These are phyloP conservation scores for Mesorhabditis belari DNA, from an alignment of 2,888 invertebrate species.

Conservation along the genomic window DNA sequence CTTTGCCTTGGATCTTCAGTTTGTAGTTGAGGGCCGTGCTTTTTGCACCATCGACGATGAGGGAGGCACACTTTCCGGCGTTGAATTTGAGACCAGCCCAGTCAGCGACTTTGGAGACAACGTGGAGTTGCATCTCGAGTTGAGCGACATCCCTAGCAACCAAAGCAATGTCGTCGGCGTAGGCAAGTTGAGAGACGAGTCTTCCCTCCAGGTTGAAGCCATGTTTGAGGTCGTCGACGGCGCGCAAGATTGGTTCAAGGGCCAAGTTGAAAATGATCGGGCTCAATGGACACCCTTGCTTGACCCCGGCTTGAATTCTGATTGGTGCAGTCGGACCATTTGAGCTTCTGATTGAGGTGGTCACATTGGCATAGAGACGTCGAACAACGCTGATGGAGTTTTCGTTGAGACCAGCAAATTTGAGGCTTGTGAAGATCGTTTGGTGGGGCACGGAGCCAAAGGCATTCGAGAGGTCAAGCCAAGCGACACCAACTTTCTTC, in stretches of 20 bases:
- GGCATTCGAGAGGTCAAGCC: conserved; percentile 54
- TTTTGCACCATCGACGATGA: conserved; percentile 4
- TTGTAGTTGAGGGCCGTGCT: conserved; percentile 5
- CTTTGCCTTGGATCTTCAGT: background rate
- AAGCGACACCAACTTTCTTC: conserved; percentile 40
- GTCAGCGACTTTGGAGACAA: conserved; percentile 1
- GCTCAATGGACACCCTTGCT: too few species aligned
- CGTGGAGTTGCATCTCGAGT: conserved; percentile 2
- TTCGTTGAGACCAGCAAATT: too few species aligned
- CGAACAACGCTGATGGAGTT: too few species aligned
- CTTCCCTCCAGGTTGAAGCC: too few species aligned
- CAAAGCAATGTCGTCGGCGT: conserved; percentile 8
- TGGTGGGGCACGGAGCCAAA: conserved; percentile 54
- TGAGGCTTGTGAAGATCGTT: too few species aligned
- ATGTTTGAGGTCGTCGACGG: background rate
- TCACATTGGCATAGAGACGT: too few species aligned
- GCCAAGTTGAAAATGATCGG: too few species aligned
- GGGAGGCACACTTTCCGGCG: too few species aligned
- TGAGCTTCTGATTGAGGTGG: conserved; percentile 29
- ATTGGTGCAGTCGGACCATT: conserved; percentile 12
- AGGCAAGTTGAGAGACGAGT: too few species aligned
- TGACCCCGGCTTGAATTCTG: too few species aligned
- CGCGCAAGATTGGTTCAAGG: conserved; percentile 35
- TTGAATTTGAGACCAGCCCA: too few species aligned
- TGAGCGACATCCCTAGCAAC: background rate